Evolutionary conservation across 2,888 invertebrate genomes (phyloP).

Genomic region (Pyrocoelia pectoralis): DNA sequence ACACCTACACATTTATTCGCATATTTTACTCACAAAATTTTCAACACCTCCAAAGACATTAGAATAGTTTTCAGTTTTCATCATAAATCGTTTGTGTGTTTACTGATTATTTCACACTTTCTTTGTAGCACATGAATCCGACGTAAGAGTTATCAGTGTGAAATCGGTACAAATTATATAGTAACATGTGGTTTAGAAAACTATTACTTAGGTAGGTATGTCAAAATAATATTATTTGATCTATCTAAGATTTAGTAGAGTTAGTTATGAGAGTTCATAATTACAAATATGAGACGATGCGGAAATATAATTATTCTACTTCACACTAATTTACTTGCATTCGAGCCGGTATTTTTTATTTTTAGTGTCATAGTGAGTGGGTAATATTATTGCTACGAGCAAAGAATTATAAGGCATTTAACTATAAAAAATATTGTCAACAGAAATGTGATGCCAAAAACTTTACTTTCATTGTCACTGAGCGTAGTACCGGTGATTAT

Average conservation of each 20-base stretch:
- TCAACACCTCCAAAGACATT: too few species aligned
- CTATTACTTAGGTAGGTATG: not conserved
- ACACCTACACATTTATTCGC: not conserved
- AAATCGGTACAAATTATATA: too few species aligned
- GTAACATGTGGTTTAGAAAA: too few species aligned
- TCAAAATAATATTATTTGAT: not conserved
- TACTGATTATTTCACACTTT: too few species aligned
- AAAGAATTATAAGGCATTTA: conserved; percentile 14
- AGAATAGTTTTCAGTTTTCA: too few species aligned
- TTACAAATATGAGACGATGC: conserved; percentile 17
- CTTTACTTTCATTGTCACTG: conserved; percentile 37
- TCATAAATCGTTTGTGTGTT: too few species aligned
- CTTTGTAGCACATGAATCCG: too few species aligned
- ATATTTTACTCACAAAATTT: too few species aligned
- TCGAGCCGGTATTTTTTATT: conserved; percentile 1
- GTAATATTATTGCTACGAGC: not conserved
- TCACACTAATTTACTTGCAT: conserved; percentile 20
- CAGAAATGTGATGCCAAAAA: conserved; percentile 34
- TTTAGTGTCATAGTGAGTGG: not conserved
- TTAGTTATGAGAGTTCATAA: conserved; percentile 1
- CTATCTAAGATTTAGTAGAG: not conserved
- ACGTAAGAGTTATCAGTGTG: too few species aligned
- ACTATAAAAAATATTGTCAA: conserved; percentile 16
- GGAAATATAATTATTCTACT: conserved; percentile 17
- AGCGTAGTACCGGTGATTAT: conserved; percentile 42